Evolutionary conservation across 1,140 invertebrate genomes (phyloP), one percentile per base, ranked within the genome.

Genomic region (Cryptotermes secundus): DNA sequence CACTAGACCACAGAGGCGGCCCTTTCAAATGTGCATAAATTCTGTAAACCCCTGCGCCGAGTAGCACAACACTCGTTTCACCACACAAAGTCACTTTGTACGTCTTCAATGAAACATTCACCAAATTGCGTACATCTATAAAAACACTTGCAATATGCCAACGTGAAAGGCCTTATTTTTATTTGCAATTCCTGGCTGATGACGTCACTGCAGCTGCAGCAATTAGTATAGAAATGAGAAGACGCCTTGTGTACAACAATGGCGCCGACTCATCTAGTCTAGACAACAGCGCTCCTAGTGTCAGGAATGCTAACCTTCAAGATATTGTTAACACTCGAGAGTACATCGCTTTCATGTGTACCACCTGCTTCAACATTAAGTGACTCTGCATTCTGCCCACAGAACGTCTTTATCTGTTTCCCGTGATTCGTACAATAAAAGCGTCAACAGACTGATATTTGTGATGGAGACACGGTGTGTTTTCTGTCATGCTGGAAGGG

Each of bases 251-350:
- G 26, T 31, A 26, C 59, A 72, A 72, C 59, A 72, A 72, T 72
- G 59, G 59, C 59, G 59, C 26, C 59, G 14, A 72, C 31, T 72
- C 59, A 72, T 72, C n/a, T 72, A n/a, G 26, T 26, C 4, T n/a
- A 72, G 59, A 72, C 59, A 72, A 72, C 59, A 72, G 26, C 59
- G 59, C 59, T 31, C 0, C 59, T 31, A 72, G 59, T 72, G 26
- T 72, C 59, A 31, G 59, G 59, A 72, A 72, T 72, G 59, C 26
- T 6, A 72, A 31, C 59, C 59, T 31, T 72, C 59, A 26, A 31
- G 59, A 72, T 72, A 72, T 72, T 72, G 59, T 72, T 72, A 72
- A 72, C 59, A 72, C n/a, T n/a, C n/a, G n/a, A n/a, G n/a, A n/a
- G n/a, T n/a, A n/a, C n/a, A n/a, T n/a, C n/a, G n/a, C n/a, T n/a